Conservation (phyloP, 2,113 vertebrate species). For the Calonectris borealis region DNA sequence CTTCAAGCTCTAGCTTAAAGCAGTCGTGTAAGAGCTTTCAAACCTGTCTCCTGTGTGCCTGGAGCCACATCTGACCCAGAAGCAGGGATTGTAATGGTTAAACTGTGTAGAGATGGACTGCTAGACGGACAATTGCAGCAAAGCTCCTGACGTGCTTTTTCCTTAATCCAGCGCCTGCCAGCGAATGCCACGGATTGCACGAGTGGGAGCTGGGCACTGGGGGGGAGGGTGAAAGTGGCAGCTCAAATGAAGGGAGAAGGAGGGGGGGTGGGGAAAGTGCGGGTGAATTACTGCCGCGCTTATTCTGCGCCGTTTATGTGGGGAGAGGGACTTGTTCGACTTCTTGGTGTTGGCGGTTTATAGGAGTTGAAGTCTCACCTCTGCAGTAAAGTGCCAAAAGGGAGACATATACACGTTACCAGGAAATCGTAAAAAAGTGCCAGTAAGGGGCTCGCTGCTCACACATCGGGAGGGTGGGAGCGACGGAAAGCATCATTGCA, state of each 20-base stretch:
- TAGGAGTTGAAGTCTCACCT: constrained; percentile 6
- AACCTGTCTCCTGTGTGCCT: background rate
- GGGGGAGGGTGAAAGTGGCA: background rate
- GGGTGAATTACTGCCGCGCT: background rate
- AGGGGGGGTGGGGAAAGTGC: background rate
- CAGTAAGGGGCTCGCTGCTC: background rate
- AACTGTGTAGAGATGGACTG: background rate
- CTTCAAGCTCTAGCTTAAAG: background rate
- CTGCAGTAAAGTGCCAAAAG: constrained; percentile 6
- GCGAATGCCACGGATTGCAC: constrained; percentile 45
- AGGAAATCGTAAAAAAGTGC: constrained; percentile 3
- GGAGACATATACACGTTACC: background rate
- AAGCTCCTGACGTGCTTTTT: background rate
- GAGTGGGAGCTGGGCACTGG: background rate
- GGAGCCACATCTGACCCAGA: background rate
- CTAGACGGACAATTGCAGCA: background rate
- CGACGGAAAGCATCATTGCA: rapidly evolving
- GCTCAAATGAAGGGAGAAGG: background rate
- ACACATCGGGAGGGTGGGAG: background rate
- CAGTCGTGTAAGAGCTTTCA: background rate
- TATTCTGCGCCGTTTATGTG: background rate
- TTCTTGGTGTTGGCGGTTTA: constrained; percentile 15
- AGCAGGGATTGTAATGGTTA: background rate
- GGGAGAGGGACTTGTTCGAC: background rate
- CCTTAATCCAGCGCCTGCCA: constrained; percentile 22